These are phyloP conservation scores for Actinernus sp. DNA, from an alignment of 92 coral and sea anemone species.

Conservation along the genomic window DNA sequence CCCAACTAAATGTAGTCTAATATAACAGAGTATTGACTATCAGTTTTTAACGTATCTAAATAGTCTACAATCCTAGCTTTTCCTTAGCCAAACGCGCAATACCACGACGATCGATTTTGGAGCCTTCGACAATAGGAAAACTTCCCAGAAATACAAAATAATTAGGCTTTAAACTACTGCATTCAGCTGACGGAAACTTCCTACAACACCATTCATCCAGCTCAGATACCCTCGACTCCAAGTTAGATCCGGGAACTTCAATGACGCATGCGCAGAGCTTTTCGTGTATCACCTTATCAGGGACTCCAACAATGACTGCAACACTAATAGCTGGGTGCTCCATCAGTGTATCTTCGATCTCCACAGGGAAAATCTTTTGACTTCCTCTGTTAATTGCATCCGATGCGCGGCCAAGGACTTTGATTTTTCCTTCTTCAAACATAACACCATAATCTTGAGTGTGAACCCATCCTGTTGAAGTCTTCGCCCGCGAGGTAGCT, in stretches of 20 bases:
- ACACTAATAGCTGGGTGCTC: slow-evolving; percentile 5
- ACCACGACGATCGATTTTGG: slow-evolving; percentile 34
- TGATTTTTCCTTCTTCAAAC: slow-evolving; percentile 5
- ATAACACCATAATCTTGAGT: slow-evolving; percentile 33
- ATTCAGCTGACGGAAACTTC: neutral
- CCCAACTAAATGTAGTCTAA: too few relatives aligned
- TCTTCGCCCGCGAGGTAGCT: slow-evolving; percentile 10
- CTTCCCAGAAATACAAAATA: slow-evolving; percentile 28
- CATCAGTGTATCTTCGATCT: slow-evolving; percentile 7
- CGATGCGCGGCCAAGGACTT: slow-evolving; percentile 12
- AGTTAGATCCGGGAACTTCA: slow-evolving; percentile 2
- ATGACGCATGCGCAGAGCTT: slow-evolving; percentile 54
- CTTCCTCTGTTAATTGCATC: slow-evolving; percentile 4
- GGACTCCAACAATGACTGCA: slow-evolving; percentile 16
- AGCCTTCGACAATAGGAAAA: slow-evolving; percentile 5
- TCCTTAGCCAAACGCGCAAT: too few relatives aligned
- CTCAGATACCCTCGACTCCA: neutral
- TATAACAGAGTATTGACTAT: too few relatives aligned
- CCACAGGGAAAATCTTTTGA: slow-evolving; percentile 3
- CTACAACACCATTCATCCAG: slow-evolving; percentile 25
- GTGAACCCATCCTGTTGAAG: slow-evolving; percentile 19
- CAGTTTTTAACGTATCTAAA: too few relatives aligned
- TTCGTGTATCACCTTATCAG: slow-evolving; percentile 13
- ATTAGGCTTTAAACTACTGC: slow-evolving; percentile 5
- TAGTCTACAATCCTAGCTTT: too few relatives aligned